Percentiles rank a stretch among this genome's conserved stretches.
Conservation (phyloP, 2,888 invertebrate species). For the Muscina levida region DNA sequence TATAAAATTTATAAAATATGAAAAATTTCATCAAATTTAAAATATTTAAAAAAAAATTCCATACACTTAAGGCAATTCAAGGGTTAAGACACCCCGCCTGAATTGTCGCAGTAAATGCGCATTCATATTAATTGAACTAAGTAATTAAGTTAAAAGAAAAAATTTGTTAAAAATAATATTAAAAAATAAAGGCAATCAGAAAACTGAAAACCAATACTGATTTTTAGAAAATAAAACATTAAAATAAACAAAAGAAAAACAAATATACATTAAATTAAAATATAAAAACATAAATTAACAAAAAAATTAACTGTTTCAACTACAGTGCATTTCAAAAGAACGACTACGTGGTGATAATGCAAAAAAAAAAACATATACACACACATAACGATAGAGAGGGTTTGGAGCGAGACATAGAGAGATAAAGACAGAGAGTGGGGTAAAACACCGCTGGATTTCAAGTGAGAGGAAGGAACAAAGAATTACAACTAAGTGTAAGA, state of each 20-base stretch:
- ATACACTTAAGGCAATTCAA: no score
- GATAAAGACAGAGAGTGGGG: neutral
- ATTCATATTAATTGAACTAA: constrained; percentile 6
- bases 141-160: no score
- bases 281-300: constrained; percentile 33
- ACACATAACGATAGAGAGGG: constrained; percentile 20
- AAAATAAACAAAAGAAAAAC: constrained; percentile 19
- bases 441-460: constrained; percentile 36
- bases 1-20: no score
- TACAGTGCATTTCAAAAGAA: constrained; percentile 46
- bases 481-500: neutral
- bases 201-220: constrained; percentile 66
- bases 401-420: constrained; percentile 20
- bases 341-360: constrained; percentile 20
- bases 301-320: constrained; percentile 24
- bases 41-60: no score
- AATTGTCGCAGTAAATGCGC: constrained; percentile 7
- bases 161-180: constrained; percentile 25
- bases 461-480: constrained; percentile 10
- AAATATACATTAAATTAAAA: constrained; percentile 5
- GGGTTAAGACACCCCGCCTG: no score
- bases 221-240: constrained; percentile 51
- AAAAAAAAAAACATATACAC: no score
- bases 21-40: no score
- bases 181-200: constrained; percentile 16